These are phyloP conservation scores for Perca flavescens DNA, from an alignment of 2,113 vertebrate species.

Conservation along the genomic window DNA sequence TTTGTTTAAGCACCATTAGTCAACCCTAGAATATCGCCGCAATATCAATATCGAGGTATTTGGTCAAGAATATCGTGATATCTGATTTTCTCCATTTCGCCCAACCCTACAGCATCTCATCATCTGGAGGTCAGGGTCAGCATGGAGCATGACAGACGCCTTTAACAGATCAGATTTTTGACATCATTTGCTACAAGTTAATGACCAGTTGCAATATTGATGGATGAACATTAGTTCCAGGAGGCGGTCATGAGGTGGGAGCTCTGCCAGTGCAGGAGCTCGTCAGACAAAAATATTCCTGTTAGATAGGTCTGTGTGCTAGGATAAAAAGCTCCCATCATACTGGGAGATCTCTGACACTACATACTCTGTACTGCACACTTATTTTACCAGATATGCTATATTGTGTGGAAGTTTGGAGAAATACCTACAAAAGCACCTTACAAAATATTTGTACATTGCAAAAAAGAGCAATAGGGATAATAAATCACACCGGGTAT, in stretches of 20 bases:
- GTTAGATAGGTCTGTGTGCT: constrained; percentile 1
- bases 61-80: no score
- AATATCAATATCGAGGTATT: no score
- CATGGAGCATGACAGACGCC: neutral
- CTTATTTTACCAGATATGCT: no score
- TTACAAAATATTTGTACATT: no score
- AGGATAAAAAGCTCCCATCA: neutral
- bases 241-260: neutral
- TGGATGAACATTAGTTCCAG: neutral
- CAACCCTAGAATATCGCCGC: no score
- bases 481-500: no score
- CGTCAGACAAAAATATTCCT: neutral
- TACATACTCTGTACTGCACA: no score
- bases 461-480: no score
- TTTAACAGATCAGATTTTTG: neutral
- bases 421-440: no score
- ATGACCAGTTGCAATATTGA: neutral
- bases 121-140: constrained; percentile 11
- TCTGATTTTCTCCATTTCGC: no score
- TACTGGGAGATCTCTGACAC: neutral
- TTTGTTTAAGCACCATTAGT: no score
- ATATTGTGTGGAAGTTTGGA: no score
- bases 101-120: neutral
- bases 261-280: constrained; percentile 1
- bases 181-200: neutral